Evolutionary conservation across 37 sponge, comb jelly and placozoan genomes (phyloP).

Genomic region (Agelas oroides): DNA sequence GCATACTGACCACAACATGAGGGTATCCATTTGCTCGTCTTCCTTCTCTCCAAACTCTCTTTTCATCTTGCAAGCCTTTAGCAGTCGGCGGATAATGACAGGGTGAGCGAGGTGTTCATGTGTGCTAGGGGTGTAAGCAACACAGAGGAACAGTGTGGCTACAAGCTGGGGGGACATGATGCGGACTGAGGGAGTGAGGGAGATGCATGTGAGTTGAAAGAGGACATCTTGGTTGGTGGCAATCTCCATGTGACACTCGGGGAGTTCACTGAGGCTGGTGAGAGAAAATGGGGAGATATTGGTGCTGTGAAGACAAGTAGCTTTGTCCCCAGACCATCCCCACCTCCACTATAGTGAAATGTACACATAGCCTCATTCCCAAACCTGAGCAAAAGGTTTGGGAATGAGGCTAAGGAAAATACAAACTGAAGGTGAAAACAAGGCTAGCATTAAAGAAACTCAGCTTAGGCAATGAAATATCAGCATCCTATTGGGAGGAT

Average conservation of each 20-base stretch:
- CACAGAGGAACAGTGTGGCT: conserved; percentile 39
- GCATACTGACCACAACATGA: conserved; percentile 4
- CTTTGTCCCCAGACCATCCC: too few species aligned
- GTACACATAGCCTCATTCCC: too few species aligned
- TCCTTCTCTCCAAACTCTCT: background rate
- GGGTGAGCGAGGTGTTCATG: background rate
- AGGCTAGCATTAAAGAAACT: too few species aligned
- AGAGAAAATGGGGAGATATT: too few species aligned
- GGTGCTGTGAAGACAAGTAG: too few species aligned
- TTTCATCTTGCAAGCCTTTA: background rate
- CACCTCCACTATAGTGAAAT: too few species aligned
- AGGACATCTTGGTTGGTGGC: conserved; percentile 23
- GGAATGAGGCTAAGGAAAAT: too few species aligned
- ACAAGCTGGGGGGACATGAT: conserved; percentile 20
- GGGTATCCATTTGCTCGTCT: background rate
- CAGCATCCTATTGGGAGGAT: too few species aligned
- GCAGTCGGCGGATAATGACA: conserved; percentile 9
- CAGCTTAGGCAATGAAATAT: too few species aligned
- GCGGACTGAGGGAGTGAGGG: conserved; percentile 29
- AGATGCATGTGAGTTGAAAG: conserved; percentile 29
- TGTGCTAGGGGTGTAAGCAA: conserved; percentile 21
- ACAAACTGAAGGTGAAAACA: too few species aligned
- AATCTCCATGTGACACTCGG: conserved; percentile 37
- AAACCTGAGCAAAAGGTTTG: too few species aligned
- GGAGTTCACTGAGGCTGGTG: conserved; percentile 39